phyloP scores from a whole-genome alignment of 2,888 invertebrate genomes.

The Steromphala cineraria region DNA sequence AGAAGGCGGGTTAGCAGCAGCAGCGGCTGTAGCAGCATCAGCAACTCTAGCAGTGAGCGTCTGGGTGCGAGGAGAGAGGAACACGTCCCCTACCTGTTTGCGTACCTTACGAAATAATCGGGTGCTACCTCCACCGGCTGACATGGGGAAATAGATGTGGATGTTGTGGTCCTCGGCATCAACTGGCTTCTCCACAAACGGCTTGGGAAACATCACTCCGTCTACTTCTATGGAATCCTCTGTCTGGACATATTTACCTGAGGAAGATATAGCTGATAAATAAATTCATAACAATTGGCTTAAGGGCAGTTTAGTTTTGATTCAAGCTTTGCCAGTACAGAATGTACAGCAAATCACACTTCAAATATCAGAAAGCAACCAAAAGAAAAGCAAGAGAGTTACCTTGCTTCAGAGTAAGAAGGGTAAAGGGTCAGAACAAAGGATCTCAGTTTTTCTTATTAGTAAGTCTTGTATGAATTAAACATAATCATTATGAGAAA shows the following conservation, averaged over 20 bases:
- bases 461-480: too few species aligned
- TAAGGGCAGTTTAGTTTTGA: too few species aligned
- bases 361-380: too few species aligned
- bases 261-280: not conserved
- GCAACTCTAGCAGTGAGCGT: not conserved
- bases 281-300: too few species aligned
- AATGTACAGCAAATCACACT: too few species aligned
- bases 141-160: slow-evolving; percentile 99
- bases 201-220: slow-evolving; percentile 93
- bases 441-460: too few species aligned
- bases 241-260: slow-evolving; percentile 87
- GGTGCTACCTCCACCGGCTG: slow-evolving; percentile 97
- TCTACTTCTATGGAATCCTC: slow-evolving; percentile 99
- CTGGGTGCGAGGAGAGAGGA: too few species aligned
- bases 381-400: too few species aligned
- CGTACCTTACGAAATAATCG: slow-evolving; percentile 95
- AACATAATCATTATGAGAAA: too few species aligned
- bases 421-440: too few species aligned
- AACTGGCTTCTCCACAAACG: slow-evolving; percentile 99
- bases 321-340: too few species aligned
- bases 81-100: not conserved
- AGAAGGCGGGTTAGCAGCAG: not conserved
- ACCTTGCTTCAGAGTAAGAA: too few species aligned
- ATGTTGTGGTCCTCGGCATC: slow-evolving; percentile 99
- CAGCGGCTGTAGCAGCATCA: not conserved